Evolutionary conservation across 2,113 vertebrate genomes (phyloP).

Genomic region (Petroica traversi): DNA sequence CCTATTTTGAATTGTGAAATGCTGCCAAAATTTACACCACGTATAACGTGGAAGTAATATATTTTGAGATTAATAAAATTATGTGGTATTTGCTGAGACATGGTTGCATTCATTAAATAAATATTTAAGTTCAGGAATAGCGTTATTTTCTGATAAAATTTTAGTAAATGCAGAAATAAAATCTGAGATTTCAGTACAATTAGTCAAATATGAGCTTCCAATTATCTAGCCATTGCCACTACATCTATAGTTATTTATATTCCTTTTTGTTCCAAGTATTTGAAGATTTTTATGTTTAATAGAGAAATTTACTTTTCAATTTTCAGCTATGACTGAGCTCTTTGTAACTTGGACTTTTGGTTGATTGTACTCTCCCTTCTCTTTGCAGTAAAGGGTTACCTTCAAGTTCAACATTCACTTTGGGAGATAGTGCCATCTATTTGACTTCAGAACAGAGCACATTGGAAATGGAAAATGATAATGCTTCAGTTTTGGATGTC

Average conservation of each 20-base stretch:
- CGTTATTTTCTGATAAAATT: neutral
- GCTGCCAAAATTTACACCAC: neutral
- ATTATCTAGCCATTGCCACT: neutral
- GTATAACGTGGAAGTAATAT: neutral
- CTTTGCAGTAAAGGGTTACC: slow-evolving; percentile 82
- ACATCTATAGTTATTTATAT: neutral
- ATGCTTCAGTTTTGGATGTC: slow-evolving; percentile 89
- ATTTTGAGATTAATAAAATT: neutral
- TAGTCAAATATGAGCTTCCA: neutral
- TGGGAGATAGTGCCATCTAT: slow-evolving; percentile 95
- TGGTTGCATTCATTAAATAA: neutral
- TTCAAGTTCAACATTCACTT: slow-evolving; percentile 89
- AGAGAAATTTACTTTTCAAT: neutral
- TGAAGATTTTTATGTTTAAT: neutral
- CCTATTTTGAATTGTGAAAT: neutral
- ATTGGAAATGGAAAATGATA: slow-evolving; percentile 87
- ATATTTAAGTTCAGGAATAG: neutral
- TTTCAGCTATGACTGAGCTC: neutral
- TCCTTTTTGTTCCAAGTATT: neutral
- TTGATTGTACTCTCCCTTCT: neutral
- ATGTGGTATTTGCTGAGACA: neutral
- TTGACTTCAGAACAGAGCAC: slow-evolving; percentile 90
- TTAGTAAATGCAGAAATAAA: neutral
- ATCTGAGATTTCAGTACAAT: neutral
- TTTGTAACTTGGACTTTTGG: neutral